Conservation (phyloP, 1,140 invertebrate genomes). For the Gryon sp. region DNA sequence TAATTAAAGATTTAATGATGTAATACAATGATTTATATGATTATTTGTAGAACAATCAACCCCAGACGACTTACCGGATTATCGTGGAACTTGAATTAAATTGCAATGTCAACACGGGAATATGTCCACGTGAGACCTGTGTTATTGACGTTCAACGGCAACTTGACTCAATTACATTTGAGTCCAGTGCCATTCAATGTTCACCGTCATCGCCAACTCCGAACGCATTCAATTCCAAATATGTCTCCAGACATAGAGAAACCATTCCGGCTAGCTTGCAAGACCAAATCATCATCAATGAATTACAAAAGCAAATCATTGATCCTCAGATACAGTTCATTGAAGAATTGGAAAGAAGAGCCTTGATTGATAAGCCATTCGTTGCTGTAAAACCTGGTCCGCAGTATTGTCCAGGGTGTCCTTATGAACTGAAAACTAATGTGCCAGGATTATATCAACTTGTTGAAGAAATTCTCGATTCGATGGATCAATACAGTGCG, state of each 20-base stretch:
- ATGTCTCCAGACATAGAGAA: constrained; percentile 27
- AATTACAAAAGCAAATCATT: constrained; percentile 66
- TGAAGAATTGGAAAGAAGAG: constrained; percentile 69
- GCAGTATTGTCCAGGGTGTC: constrained; percentile 75
- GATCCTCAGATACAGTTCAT: constrained; percentile 69
- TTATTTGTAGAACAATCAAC: constrained; percentile 67
- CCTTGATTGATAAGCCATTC: constrained; percentile 69
- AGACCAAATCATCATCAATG: constrained; percentile 68
- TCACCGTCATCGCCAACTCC: constrained; percentile 62
- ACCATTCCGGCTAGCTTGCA: constrained; percentile 34
- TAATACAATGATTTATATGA: constrained; percentile 13
- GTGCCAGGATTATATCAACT: constrained; percentile 69
- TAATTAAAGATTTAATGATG: too few species aligned
- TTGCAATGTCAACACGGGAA: constrained; percentile 58
- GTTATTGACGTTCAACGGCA: constrained; percentile 70
- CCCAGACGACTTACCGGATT: constrained; percentile 68
- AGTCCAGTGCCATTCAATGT: constrained; percentile 70
- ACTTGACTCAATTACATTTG: constrained; percentile 62
- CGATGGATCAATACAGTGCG: constrained; percentile 69
- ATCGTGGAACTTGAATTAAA: constrained; percentile 68
- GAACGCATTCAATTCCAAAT: constrained; percentile 14
- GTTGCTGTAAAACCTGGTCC: constrained; percentile 70
- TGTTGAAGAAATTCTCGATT: constrained; percentile 65
- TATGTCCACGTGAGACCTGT: constrained; percentile 71
- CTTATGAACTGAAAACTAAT: constrained; percentile 74